Base-by-base conservation (phyloP, 1,140 invertebrate species). In the Dreissena rostriformis region DNA sequence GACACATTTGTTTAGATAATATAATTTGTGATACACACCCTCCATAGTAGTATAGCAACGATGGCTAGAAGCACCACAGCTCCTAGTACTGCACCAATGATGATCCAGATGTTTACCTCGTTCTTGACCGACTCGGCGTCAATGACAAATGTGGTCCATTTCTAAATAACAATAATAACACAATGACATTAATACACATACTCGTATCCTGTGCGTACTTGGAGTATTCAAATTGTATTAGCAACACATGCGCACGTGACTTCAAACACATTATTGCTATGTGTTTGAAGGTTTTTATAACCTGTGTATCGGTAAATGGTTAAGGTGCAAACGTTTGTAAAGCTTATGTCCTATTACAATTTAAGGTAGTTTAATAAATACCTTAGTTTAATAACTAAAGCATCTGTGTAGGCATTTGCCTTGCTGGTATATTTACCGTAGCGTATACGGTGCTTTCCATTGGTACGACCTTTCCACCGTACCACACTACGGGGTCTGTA, bases 1-100 rank as follows among this genome's bases (percentile, higher is more conserved):
- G 22, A 61, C 6, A 61, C 22, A 11, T 61, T 6, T 6, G 6
- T 11, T 67, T 28, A 68, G 24, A 19, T 26, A 17, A 68, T 7
- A 17, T 68, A n/a, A 39, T 0, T 55, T 24, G 14, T 55, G 39
- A 39, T 22, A 74, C 74, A 24, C 53, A 66, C 79, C 79, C 51
- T 65, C 55, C 61, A 82, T 8, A 82, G 51, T 8, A 82, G 73
- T 12, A 72, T 19, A 15, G 53, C 29, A 28, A 73, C 70, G 4
- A 82, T 82, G 22, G 73, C 22, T 14, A 82, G 49, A n/a, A 82
- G 24, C 17, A 52, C 71, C 19, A 82, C 11, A 17, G 70, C 79
- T 63, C 79, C 79, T 11, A 74, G 22, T n/a, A 82, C 79, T n/a
- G 70, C 55, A 17, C 79, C 79, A n/a, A 82, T 82, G 8, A 82